Base-by-base conservation (phyloP, 2,888 invertebrate genomes). In the Nymphalis urticae region DNA sequence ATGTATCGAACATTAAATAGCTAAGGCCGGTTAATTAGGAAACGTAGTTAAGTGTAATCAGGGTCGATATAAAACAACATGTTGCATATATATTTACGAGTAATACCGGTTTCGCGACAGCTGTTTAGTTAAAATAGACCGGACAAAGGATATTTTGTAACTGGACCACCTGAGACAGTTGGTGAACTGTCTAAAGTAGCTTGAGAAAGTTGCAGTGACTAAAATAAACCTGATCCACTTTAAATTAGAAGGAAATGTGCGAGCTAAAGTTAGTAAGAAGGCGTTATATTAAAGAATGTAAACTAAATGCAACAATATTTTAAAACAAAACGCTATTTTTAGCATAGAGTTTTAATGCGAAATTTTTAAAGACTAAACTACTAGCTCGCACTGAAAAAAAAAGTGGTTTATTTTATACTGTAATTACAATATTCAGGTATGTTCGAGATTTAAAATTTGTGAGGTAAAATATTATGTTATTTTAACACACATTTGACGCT, bases 161-260 rank as follows among this genome's bases (percentile, higher is more conserved):
- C 77, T 75, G 79, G 77, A 83, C 82, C 89, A 90, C 87, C 87
- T 88, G 87, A 86, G 86, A 82, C 82, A 79, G 78, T 71, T 51
- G 63, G 27, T 51, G 50, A 64, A 21, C 62, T 76, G 76, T 73
- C 74, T 72, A 75, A 74, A 75, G 72, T 74, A 66, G 72, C 64
- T 68, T 62, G 66, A 70, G 71, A 68, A 65, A 65, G 61, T 73
- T 71, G 27, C 27, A 61, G 54, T 59, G 17, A 6, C 61, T 62
- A 48, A 56, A 56, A 62, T 66, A 66, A 62, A 66, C 56, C 32
- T 56, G 50, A n/a, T 32, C 16, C 36, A 48, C 32, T 54, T 66
- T 62, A 56, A 66, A 56, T 66, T 56, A 66, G 62, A 56, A 62
- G 48, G 48, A 7, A 48, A 42, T 10, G 42, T 8, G 27, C 27